phyloP scores from a whole-genome alignment of 2,797 vertebrate species.

The Peromyscus attwateri region DNA sequence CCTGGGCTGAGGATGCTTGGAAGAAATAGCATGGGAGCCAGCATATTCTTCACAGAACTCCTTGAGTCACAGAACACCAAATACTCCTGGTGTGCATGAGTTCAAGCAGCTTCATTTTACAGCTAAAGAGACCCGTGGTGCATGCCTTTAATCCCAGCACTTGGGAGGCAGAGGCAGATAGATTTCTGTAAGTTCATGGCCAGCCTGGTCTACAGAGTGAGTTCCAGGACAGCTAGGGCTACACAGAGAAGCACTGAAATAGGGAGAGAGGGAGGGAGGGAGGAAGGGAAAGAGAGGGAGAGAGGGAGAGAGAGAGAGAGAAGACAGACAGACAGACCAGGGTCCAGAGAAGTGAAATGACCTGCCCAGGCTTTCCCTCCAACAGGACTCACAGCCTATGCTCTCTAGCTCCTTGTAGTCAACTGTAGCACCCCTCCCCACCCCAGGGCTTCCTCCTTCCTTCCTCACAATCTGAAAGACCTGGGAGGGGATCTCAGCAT shows the following conservation, averaged over 20 bases:
- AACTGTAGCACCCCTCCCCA: neutral
- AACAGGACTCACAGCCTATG: neutral
- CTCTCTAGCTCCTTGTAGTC: neutral
- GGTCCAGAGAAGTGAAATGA: neutral
- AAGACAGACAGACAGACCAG: neutral
- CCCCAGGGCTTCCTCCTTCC: neutral
- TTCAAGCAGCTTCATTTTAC: neutral
- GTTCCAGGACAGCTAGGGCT: neutral
- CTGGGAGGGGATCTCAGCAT: too few relatives aligned
- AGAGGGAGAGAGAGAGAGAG: too few relatives aligned
- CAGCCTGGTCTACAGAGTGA: neutral
- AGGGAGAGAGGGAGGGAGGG: too few relatives aligned
- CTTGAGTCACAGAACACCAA: neutral
- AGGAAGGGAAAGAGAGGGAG: too few relatives aligned
- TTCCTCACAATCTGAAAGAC: neutral
- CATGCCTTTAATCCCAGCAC: neutral
- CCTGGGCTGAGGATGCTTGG: neutral
- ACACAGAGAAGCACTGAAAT: neutral
- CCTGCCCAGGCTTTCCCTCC: neutral
- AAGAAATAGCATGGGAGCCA: neutral
- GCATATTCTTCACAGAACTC: neutral
- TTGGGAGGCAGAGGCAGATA: neutral
- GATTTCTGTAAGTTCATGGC: neutral
- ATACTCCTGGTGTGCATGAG: neutral
- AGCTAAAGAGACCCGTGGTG: neutral